Conservation (phyloP, 2,113 vertebrate species). For the Nannobrachium achirus region DNA sequence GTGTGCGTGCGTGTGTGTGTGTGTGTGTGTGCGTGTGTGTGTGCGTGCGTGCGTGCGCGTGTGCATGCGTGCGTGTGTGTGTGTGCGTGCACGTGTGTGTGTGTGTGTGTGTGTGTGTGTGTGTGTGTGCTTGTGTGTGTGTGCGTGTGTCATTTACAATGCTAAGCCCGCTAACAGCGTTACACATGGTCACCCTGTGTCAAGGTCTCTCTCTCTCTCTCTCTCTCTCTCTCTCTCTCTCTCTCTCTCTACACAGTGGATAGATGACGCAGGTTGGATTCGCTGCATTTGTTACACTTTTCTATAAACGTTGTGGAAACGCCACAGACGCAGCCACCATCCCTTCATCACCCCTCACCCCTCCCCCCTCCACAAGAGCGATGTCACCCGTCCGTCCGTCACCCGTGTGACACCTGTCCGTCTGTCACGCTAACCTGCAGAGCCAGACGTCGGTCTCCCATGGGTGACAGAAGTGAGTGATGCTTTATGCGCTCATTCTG, state of each 20-base stretch:
- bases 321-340: not conserved
- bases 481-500: too few relatives aligned
- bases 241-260: not conserved
- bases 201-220: not conserved
- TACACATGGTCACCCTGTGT: conserved; percentile 1
- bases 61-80: not conserved
- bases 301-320: conserved; percentile 38
- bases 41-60: not conserved
- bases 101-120: conserved; percentile 7
- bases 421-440: too few relatives aligned
- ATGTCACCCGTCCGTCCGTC: too few relatives aligned
- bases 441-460: too few relatives aligned
- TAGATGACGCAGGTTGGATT: conserved; percentile 34
- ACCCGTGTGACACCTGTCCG: too few relatives aligned
- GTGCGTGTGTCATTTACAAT: conserved; percentile 12
- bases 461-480: too few relatives aligned
- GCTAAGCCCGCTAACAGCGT: conserved; percentile 23
- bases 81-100: conserved; percentile 9
- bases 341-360: too few relatives aligned
- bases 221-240: conserved; percentile 11
- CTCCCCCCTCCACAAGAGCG: conserved; percentile 20
- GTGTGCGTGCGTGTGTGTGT: not conserved
- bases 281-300: conserved; percentile 40
- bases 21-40: not conserved
- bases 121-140: conserved; percentile 9